Base-by-base conservation (phyloP, 2,888 invertebrate species). In the Germaria angustata region DNA sequence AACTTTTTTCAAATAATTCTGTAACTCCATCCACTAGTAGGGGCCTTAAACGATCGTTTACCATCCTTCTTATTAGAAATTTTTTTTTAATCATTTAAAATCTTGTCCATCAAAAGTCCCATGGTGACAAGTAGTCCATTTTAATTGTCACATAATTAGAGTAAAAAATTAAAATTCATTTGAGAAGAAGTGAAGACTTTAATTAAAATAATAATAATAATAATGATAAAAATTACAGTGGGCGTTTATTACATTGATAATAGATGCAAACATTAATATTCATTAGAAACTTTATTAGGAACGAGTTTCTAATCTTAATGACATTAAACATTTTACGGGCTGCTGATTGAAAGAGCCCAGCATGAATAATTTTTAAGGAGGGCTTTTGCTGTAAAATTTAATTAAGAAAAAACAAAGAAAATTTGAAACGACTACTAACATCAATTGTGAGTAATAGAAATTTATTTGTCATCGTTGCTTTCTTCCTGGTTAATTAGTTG, bases 131-230 rank as follows among this genome's bases (percentile, higher is more conserved):
- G 71, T 57, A 65, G 71, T 59, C 28, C 41, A 7, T 59, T 68
- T 72, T 77, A 66, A 81, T 72, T 81, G 59, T 72, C 46, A 41
- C 59, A 57, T 57, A 81, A 81, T 61, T 66, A 55, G 32, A 36
- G 34, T n/a, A 41, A 36, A 28, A 71, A 71, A 65, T 59, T 53
- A 59, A 76, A 65, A 77, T 46, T 72, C 41, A 81, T 77, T 68
- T 61, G 77, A 53, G 46, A 59, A 66, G 65, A 46, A 46, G 49
- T 61, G 53, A 61, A 71, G 34, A 36, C 34, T 53, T 51, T 0
- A 69, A 61, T 41, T 34, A 63, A 46, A 49, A n/a, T n/a, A n/a
- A n/a, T n/a, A 36, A 39, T 53, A 11, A 28, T 3, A 28, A 28
- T 5, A 28, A 28, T 6, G 28, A 6, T 5, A 28, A 3, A 28